Base-by-base conservation (phyloP, 2,113 vertebrate genomes). In the Raja brachyura region DNA sequence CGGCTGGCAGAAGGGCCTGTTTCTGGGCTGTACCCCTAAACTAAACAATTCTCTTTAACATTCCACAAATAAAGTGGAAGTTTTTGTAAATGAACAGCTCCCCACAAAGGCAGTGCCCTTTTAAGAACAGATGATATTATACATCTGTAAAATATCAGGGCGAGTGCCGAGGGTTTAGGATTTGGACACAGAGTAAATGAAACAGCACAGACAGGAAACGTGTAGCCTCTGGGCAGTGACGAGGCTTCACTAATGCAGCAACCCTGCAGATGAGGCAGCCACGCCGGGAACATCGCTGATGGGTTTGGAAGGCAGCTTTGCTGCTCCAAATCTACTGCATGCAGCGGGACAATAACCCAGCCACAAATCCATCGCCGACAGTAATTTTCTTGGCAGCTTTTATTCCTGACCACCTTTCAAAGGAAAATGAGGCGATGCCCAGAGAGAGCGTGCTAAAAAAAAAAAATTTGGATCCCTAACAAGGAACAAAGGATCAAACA, bases 81-180 rank as follows among this genome's bases (percentile, higher is more conserved):
- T 48, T 8, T 81, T 81, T 81, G 39, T 48, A 48, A 9, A 54
- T 20, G 8, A 56, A 54, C 6, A 25, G 31, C 14, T 78, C 76
- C 14, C 33, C 33, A 28, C 20, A 9, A 25, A 56, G 79, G 54
- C 20, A 9, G 79, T 22, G 7, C 79, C 22, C 79, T 10, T 59
- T 83, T 83, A 56, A 81, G 16, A 18, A 48, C 20, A 22, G 18
- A 4, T 48, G 48, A 4, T 56, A 56, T 25, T 83, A 28, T 56
- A 83, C 79, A 83, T 83, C 79, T 83, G 79, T 56, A 48, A 83
- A 54, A 54, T 83, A 54, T 54, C 79, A 83, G 48, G 25, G 25
- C 0, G 79, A 56, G 39, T 25, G 54, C 31, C 2, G 13, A 54
- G 39, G 39, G 20, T 54, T 81, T 22, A 81, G 54, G 20, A 48